phyloP scores from a whole-genome alignment of 2,113 vertebrate genomes.

The Octodon degus region DNA sequence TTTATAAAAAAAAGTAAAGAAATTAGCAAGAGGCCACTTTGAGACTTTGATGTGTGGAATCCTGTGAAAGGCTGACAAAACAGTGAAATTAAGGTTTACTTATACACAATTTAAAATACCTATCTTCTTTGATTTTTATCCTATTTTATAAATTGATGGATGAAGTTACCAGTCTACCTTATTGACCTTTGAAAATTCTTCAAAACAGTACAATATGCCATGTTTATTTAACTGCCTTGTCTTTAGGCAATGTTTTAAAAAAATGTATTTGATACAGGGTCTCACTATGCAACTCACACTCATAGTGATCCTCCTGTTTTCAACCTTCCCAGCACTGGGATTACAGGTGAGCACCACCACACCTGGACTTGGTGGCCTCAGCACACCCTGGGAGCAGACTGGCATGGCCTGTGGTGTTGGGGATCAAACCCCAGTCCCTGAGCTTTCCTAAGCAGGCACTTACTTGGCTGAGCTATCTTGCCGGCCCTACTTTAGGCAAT shows the following conservation, averaged over 20 bases:
- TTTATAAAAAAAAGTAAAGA: background rate
- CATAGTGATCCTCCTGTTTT: too few species aligned
- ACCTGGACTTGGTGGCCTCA: too few species aligned
- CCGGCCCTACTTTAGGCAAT: background rate
- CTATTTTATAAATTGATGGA: background rate
- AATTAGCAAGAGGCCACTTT: background rate
- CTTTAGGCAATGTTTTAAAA: background rate
- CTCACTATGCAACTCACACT: too few species aligned
- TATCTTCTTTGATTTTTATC: background rate
- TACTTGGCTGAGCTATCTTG: too few species aligned
- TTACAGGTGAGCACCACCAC: too few species aligned
- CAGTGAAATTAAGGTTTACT: background rate
- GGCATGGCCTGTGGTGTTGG: too few species aligned
- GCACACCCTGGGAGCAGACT: too few species aligned
- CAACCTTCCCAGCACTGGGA: too few species aligned
- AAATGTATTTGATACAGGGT: too few species aligned
- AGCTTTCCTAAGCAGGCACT: too few species aligned
- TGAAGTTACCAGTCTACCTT: constrained; percentile 31
- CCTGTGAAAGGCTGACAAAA: background rate
- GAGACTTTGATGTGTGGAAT: background rate
- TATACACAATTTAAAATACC: background rate
- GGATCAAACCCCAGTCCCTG: too few species aligned
- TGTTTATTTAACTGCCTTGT: background rate
- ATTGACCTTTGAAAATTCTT: background rate
- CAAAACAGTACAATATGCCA: background rate